phyloP scores from a whole-genome alignment of 2,797 vertebrate species.

The Phoxinus dragarum region DNA sequence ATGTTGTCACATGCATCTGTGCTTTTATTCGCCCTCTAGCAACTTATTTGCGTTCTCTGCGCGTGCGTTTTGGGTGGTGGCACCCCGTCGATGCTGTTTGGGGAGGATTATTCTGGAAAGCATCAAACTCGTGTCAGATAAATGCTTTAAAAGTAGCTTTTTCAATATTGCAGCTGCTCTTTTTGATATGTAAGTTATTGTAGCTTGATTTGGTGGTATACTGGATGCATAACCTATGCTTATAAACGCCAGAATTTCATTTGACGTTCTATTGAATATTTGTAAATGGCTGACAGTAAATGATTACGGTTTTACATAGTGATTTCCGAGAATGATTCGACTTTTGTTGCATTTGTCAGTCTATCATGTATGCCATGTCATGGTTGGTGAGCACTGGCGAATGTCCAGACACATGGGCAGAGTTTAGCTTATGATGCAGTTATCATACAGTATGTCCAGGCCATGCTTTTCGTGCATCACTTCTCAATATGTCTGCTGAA shows the following conservation, averaged over 20 bases:
- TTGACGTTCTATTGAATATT: neutral
- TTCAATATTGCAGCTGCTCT: neutral
- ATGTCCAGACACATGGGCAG: conserved; percentile 19
- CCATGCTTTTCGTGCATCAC: neutral
- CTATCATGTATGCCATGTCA: conserved; percentile 43
- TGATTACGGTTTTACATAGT: too few species aligned
- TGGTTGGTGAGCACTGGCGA: conserved; percentile 21
- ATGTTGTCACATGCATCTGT: neutral
- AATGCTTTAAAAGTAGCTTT: conserved; percentile 39
- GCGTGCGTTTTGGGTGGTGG: conserved; percentile 3
- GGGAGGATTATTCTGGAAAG: conserved; percentile 14
- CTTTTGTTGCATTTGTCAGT: neutral
- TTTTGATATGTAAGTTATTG: neutral
- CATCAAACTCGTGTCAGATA: neutral
- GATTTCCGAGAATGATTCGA: accelerated
- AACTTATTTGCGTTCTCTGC: neutral
- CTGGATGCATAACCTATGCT: neutral
- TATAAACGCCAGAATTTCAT: neutral
- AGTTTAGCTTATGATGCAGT: neutral
- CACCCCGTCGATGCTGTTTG: neutral
- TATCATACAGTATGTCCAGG: neutral
- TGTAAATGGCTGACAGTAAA: neutral
- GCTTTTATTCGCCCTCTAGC: neutral
- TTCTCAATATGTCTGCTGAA: neutral
- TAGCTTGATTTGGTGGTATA: neutral